phyloP scores from a whole-genome alignment of 2,888 invertebrate species.

The Microplitis deprimator region DNA sequence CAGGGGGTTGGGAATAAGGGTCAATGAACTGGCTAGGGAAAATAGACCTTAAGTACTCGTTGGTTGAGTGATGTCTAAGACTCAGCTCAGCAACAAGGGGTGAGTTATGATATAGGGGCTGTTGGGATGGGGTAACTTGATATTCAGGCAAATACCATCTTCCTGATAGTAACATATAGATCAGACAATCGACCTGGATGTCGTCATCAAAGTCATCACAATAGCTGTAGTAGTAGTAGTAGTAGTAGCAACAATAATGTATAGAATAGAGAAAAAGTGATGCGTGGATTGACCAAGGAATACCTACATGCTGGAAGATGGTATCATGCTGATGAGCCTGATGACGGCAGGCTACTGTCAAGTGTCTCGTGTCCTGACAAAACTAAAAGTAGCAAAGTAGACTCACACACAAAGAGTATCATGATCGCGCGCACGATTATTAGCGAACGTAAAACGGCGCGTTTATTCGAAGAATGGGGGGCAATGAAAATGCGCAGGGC shows the following conservation, averaged over 20 bases:
- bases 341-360: neutral
- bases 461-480: constrained; percentile 63
- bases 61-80: constrained; percentile 30
- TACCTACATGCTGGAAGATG: neutral
- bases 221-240: neutral
- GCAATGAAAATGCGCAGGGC: constrained; percentile 67
- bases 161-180: neutral
- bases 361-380: constrained; percentile 6
- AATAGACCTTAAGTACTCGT: constrained; percentile 1
- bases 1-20: constrained; percentile 3
- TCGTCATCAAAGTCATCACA: neutral
- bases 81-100: constrained; percentile 4
- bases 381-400: neutral
- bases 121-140: constrained; percentile 33
- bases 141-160: constrained; percentile 8
- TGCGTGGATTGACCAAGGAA: too few relatives aligned
- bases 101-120: constrained; percentile 26
- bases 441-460: constrained; percentile 56
- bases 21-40: constrained; percentile 24
- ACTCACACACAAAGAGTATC: constrained; percentile 33
- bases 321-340: neutral
- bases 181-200: neutral
- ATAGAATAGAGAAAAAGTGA: too few relatives aligned
- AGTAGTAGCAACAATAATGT: too few relatives aligned
- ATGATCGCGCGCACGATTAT: constrained; percentile 43